Evolutionary conservation across 2,797 vertebrate species (phyloP).

Genomic region (Anguilla anguilla): DNA sequence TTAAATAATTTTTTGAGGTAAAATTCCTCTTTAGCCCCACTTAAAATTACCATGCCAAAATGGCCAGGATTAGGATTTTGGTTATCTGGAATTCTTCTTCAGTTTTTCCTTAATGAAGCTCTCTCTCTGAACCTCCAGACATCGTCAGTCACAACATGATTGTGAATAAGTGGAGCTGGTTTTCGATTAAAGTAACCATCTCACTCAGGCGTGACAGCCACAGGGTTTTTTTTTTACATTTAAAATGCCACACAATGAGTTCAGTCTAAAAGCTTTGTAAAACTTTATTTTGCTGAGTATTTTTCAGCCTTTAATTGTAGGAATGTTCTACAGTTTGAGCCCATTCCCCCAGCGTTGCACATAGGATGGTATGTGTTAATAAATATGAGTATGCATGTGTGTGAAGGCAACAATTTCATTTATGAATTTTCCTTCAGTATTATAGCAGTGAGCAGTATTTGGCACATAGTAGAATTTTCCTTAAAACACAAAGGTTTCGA

Average conservation of each 20-base stretch:
- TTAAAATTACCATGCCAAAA: background rate
- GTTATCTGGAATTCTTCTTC: slow-evolving; percentile 40
- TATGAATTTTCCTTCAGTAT: background rate
- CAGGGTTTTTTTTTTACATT: slow-evolving; percentile 26
- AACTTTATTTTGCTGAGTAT: slow-evolving; percentile 3
- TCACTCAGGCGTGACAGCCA: slow-evolving; percentile 46
- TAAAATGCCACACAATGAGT: slow-evolving; percentile 22
- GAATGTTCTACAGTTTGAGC: too few relatives aligned
- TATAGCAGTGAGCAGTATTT: background rate
- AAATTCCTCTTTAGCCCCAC: background rate
- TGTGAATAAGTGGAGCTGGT: slow-evolving; percentile 43
- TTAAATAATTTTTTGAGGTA: background rate
- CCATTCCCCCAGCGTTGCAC: background rate
- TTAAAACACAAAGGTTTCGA: background rate
- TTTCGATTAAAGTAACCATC: slow-evolving; percentile 43
- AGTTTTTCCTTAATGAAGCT: slow-evolving; percentile 37
- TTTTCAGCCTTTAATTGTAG: background rate
- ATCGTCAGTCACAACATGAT: slow-evolving; percentile 42
- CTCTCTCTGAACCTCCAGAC: slow-evolving; percentile 33
- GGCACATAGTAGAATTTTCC: background rate
- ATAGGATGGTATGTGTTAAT: background rate
- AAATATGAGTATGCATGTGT: background rate
- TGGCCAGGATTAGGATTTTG: slow-evolving; percentile 28
- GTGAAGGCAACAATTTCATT: background rate
- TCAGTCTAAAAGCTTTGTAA: slow-evolving; percentile 9